Evolutionary conservation across 2,113 vertebrate species (phyloP).

Genomic region (Odontophorus gujanensis): DNA sequence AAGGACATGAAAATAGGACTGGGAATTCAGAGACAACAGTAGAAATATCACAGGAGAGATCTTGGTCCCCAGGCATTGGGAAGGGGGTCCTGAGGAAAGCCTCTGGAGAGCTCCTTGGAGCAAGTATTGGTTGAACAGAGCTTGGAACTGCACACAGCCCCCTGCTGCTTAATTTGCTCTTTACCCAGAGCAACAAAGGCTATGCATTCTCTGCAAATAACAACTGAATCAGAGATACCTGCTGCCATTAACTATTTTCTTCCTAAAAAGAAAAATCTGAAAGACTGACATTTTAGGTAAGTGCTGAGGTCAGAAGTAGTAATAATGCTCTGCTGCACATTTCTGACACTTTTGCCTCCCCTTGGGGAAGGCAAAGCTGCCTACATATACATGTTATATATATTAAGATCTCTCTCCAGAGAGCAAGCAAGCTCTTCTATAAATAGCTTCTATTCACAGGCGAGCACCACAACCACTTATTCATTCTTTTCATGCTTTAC

Average conservation of each 20-base stretch:
- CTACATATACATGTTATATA: neutral
- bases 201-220: neutral
- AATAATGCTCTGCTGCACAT: neutral
- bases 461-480: conserved; percentile 51
- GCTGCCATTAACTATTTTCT: conserved; percentile 15
- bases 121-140: neutral
- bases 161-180: conserved; percentile 15
- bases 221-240: neutral
- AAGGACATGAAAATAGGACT: neutral
- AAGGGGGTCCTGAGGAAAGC: neutral
- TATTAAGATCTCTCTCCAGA: neutral
- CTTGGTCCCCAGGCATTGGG: neutral
- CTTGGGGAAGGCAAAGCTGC: neutral
- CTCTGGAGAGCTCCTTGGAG: neutral
- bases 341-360: neutral
- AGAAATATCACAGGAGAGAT: neutral
- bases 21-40: neutral
- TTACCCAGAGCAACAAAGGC: neutral
- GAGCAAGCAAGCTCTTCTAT: neutral
- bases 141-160: neutral
- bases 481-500: conserved; percentile 64
- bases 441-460: conserved; percentile 55
- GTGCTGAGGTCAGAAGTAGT: neutral
- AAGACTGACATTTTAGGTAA: neutral
- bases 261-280: neutral